These are phyloP conservation scores for Rhopalosiphum maidis DNA, from an alignment of 1,140 invertebrate species.

Conservation along the genomic window DNA sequence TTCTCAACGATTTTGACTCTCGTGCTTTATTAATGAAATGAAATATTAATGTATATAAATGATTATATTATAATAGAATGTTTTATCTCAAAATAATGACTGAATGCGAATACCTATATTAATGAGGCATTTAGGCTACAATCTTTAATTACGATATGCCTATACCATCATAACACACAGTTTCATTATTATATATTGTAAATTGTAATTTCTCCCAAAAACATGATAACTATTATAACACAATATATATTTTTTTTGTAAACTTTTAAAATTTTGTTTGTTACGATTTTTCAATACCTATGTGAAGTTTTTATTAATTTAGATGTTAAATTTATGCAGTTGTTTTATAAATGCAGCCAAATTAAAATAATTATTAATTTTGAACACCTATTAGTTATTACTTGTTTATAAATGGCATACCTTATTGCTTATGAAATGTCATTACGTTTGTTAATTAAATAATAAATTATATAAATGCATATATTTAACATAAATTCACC, in stretches of 20 bases:
- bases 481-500: not conserved
- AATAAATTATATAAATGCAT: too few relatives aligned
- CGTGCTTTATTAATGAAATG: not conserved
- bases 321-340: not conserved
- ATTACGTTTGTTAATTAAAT: not conserved
- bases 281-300: not conserved
- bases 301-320: not conserved
- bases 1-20: not conserved
- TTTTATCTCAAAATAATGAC: not conserved
- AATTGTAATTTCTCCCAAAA: too few relatives aligned
- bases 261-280: not conserved
- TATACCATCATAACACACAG: not conserved
- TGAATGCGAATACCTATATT: not conserved
- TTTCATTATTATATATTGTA: not conserved
- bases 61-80: not conserved
- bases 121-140: too few relatives aligned
- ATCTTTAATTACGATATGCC: not conserved
- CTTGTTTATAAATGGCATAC: not conserved
- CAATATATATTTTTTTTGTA: not conserved
- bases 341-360: not conserved
- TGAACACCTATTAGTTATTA: not conserved
- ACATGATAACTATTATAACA: not conserved
- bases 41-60: not conserved
- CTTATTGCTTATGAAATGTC: not conserved
- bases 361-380: not conserved